phyloP scores from a whole-genome alignment of 2,797 vertebrate genomes.

The Myotis findleyi region DNA sequence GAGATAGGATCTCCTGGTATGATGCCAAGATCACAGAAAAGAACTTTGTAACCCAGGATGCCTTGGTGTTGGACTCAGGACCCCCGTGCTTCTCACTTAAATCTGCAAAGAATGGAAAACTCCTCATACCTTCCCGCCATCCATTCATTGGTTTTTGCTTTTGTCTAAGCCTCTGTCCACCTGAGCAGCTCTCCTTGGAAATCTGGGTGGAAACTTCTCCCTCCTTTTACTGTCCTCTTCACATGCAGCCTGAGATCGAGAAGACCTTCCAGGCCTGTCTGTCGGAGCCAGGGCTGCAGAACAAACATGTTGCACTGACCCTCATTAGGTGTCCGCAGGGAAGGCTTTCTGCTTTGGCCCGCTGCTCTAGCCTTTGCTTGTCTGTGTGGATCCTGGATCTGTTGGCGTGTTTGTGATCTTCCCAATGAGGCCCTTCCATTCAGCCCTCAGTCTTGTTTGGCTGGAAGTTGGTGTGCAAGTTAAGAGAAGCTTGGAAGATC shows the following conservation, averaged over 20 bases:
- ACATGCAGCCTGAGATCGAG: not conserved
- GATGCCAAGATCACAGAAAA: conserved; percentile 19
- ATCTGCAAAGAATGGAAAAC: conserved; percentile 17
- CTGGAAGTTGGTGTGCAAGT: not conserved
- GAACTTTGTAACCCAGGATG: not conserved
- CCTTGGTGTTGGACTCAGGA: conserved; percentile 37
- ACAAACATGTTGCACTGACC: not conserved
- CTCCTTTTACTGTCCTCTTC: not conserved
- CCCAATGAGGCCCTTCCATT: not conserved
- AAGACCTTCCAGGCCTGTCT: not conserved
- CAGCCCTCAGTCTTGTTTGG: not conserved
- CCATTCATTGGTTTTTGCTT: not conserved
- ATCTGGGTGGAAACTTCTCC: not conserved
- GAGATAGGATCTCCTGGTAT: not conserved
- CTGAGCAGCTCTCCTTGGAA: conserved; percentile 29
- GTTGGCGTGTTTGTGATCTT: not conserved
- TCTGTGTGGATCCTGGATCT: not conserved
- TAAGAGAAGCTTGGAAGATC: not conserved
- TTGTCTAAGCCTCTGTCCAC: not conserved
- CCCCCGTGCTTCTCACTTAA: conserved; percentile 14
- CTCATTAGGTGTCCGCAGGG: not conserved
- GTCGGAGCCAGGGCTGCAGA: not conserved
- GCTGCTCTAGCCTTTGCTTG: not conserved
- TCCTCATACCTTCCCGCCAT: not conserved
- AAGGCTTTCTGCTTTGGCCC: not conserved